Conservation (phyloP, 30 jellyfish, hydroid and myxozoan genomes). For the Nemopilema nomurai region DNA sequence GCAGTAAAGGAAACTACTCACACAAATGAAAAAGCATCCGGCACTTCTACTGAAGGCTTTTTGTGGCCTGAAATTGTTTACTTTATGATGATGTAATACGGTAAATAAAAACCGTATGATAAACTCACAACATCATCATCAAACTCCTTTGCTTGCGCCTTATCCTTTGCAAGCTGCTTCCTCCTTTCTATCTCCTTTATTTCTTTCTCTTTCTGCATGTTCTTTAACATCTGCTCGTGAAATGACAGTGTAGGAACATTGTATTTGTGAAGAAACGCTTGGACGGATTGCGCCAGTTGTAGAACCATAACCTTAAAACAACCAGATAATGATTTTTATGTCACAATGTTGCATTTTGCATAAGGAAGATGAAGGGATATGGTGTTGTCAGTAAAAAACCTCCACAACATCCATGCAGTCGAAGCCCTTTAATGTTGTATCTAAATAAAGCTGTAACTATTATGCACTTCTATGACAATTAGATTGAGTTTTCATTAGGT, state of each 20-base stretch:
- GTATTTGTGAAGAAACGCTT: conserved; percentile 80
- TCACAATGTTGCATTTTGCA: too few species aligned
- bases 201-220: conserved; percentile 70
- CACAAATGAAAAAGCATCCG: neutral
- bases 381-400: too few species aligned
- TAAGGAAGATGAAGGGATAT: too few species aligned
- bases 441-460: too few species aligned
- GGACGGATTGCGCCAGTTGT: conserved; percentile 88
- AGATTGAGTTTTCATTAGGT: too few species aligned
- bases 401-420: too few species aligned
- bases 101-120: neutral
- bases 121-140: conserved; percentile 85
- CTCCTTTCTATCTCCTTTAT: conserved; percentile 52
- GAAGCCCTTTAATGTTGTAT: too few species aligned
- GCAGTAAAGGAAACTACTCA: neutral
- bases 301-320: conserved; percentile 82
- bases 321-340: neutral
- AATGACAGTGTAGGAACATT: conserved; percentile 85
- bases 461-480: too few species aligned
- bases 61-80: neutral
- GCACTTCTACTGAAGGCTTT: too few species aligned
- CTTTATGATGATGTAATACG: neutral
- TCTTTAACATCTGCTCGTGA: conserved; percentile 87
- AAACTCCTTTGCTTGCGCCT: conserved; percentile 79
- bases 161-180: conserved; percentile 59